phyloP scores from a whole-genome alignment of 2,888 invertebrate species.

The Matsumyia berberina region DNA sequence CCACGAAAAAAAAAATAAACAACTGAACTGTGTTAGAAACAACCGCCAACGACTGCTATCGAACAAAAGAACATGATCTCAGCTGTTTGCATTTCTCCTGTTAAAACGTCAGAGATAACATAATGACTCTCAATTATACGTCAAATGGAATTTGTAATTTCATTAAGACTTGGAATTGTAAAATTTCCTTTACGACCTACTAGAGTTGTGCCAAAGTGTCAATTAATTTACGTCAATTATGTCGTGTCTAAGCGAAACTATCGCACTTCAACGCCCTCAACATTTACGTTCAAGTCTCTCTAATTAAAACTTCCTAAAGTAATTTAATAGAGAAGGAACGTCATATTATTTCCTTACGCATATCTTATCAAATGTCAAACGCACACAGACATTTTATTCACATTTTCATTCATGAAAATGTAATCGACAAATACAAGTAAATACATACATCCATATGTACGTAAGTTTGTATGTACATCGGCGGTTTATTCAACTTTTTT shows the following conservation, averaged over 20 bases:
- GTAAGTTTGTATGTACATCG: too few relatives aligned
- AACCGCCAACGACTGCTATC: conserved; percentile 20
- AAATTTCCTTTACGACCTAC: background rate
- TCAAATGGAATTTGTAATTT: conserved; percentile 7
- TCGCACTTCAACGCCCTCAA: background rate
- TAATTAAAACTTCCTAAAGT: conserved; percentile 28
- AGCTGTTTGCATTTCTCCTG: background rate
- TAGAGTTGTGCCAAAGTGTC: background rate
- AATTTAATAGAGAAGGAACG: conserved; percentile 11
- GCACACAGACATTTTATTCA: background rate
- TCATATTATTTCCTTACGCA: background rate
- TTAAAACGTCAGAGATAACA: background rate
- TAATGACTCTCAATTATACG: conserved; percentile 6
- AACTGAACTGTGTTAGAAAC: too few relatives aligned
- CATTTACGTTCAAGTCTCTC: background rate
- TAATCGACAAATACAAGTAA: conserved; percentile 13
- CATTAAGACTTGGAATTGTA: background rate
- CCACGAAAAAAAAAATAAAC: too few relatives aligned
- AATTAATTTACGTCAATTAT: background rate
- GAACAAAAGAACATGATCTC: conserved; percentile 16
- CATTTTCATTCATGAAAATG: conserved; percentile 35
- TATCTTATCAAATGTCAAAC: conserved; percentile 16
- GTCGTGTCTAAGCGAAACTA: background rate
- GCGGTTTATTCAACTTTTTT: conserved; percentile 48
- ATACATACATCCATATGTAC: too few relatives aligned